Evolutionary conservation across 2,113 vertebrate genomes (phyloP).

Genomic region (Paedocypris sp.): DNA sequence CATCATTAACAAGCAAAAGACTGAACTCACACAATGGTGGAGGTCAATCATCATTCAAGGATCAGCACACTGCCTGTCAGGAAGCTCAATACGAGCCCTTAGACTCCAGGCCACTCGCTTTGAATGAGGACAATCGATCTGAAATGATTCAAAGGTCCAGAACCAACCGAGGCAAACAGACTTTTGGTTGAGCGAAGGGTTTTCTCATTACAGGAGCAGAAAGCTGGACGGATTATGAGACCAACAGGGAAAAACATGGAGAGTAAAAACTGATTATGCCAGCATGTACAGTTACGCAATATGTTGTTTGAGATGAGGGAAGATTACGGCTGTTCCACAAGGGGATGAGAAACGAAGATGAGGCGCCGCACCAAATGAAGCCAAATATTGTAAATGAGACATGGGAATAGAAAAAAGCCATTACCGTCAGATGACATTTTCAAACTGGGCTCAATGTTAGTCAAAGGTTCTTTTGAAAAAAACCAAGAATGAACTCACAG

Average conservation of each 20-base stretch:
- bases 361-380: constrained; percentile 46
- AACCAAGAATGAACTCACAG: too few relatives aligned
- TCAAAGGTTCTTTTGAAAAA: too few relatives aligned
- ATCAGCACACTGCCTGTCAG: constrained; percentile 56
- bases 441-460: too few relatives aligned
- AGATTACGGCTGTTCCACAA: constrained; percentile 60
- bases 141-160: neutral
- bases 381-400: constrained; percentile 45
- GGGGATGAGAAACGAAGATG: constrained; percentile 47
- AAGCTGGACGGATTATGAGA: constrained; percentile 44
- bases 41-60: constrained; percentile 60
- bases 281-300: constrained; percentile 46
- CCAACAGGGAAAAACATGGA: neutral
- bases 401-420: too few relatives aligned
- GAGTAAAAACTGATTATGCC: constrained; percentile 39
- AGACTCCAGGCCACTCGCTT: constrained; percentile 15
- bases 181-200: neutral
- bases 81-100: neutral
- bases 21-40: constrained; percentile 52
- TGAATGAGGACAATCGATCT: constrained; percentile 5
- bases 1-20: constrained; percentile 61
- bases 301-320: constrained; percentile 49
- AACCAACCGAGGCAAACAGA: neutral
- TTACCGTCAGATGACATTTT: too few relatives aligned
- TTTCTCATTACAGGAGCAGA: constrained; percentile 4